These are phyloP conservation scores for Arctocebus calabarensis DNA, from an alignment of 2,797 vertebrate species.

Conservation along the genomic window DNA sequence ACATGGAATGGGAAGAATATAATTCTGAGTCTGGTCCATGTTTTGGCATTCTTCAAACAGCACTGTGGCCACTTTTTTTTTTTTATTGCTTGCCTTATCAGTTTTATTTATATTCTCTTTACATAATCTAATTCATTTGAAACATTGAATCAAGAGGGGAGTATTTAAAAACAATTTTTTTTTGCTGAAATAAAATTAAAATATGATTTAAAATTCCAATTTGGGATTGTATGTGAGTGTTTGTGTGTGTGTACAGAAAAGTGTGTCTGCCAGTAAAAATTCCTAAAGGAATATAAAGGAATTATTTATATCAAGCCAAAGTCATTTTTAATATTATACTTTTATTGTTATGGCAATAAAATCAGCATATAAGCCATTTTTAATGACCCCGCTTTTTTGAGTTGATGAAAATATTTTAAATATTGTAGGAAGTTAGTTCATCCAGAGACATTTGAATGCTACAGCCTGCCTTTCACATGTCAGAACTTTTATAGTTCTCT, in stretches of 20 bases:
- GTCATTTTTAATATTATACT: constrained; percentile 2
- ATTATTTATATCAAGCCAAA: background rate
- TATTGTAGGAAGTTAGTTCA: constrained; percentile 36
- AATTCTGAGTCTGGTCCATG: background rate
- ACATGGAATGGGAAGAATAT: background rate
- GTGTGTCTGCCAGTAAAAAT: background rate
- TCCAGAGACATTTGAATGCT: constrained; percentile 21
- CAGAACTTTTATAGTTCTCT: background rate
- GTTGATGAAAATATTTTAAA: constrained; percentile 54
- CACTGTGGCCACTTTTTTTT: background rate
- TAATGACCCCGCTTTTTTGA: constrained; percentile 41
- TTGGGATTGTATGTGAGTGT: background rate
- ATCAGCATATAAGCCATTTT: background rate
- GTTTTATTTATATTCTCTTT: background rate
- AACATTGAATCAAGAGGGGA: background rate
- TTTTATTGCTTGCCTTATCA: background rate
- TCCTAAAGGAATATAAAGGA: constrained; percentile 23
- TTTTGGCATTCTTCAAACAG: background rate
- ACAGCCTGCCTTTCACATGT: background rate
- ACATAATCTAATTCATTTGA: background rate
- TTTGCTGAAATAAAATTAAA: background rate
- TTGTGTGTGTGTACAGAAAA: background rate
- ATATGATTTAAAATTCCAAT: constrained; percentile 1
- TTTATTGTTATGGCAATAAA: constrained; percentile 59
- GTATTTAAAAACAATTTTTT: background rate